Evolutionary conservation across 2,113 vertebrate genomes (phyloP), one percentile per base, ranked within the genome.

Genomic region (Chionomys nivalis): DNA sequence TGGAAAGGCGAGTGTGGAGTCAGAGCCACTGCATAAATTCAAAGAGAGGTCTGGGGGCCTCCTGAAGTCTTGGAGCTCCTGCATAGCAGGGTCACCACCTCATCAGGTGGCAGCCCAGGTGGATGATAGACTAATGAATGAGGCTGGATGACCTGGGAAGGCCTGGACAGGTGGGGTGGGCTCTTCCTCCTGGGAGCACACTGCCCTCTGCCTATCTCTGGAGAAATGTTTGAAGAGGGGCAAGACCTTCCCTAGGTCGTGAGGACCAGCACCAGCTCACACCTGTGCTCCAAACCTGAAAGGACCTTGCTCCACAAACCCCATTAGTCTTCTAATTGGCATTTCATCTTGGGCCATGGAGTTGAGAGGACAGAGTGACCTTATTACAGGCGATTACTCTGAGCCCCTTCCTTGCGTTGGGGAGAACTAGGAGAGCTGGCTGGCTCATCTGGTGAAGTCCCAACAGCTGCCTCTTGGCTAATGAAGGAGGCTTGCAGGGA

Each of bases 21-120:
- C 21, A 5, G 39, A 33, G 13, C 10, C 39, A 1, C 21, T 10
- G 1, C 3, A 0, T 0, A 0, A 33, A 23, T 28, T 14, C 52
- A 3, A 26, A 11, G 55, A 33, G 33, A 23, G 5, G 13, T 68
- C 0, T 0, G 0, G 23, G 65, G 13, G 0, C 0, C 9, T 4
- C 23, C 39, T 85, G 17, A 28, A 36, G 91, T 13, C 28, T 1
- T 31, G 16, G 5, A n/a, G 63, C 39, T n/a, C 2, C 1, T 6
- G 0, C 5, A 42, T 13, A 21, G 23, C 63, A 65, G 13, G 52
- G 47, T 17, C 42, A 52, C 36, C 39, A 9, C 2, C 4, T 12
- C n/a, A 39, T 82, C 9, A 0, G 8, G 24, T 42, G 31, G 55
- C 23, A 2, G 0, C 4, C 16, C 7, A 17, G 44, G 10, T 4